Evolutionary conservation across 1,140 invertebrate species (phyloP).

Genomic region (Pseudomyrmex flavicornis): DNA sequence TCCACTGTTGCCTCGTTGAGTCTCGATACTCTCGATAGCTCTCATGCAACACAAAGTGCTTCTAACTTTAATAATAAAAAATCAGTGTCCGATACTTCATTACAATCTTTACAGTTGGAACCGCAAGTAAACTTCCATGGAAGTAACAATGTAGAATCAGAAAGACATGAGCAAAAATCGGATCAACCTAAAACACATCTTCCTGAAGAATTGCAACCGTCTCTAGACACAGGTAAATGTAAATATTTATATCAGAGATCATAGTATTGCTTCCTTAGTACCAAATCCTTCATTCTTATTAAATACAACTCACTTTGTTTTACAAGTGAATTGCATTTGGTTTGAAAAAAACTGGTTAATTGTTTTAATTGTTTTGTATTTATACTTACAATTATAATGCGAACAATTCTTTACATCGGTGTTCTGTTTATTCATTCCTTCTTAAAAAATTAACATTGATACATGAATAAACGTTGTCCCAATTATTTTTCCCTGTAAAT

Average conservation of each 20-base stretch:
- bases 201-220: constrained; percentile 78
- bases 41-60: constrained; percentile 20
- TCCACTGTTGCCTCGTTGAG: constrained; percentile 19
- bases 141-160: constrained; percentile 72
- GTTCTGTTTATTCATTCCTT: constrained; percentile 26
- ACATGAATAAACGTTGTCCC: not conserved
- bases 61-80: constrained; percentile 38
- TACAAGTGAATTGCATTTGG: not conserved
- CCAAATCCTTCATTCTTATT: not conserved
- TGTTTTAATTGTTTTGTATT: constrained; percentile 3
- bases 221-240: constrained; percentile 79
- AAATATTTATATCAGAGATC: constrained; percentile 41
- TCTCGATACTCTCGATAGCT: not conserved
- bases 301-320: not conserved
- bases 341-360: not conserved
- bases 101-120: constrained; percentile 22
- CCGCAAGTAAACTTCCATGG: constrained; percentile 10
- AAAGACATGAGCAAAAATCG: constrained; percentile 57
- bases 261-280: constrained; percentile 9
- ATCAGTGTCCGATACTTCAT: constrained; percentile 15
- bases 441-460: constrained; percentile 9
- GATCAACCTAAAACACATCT: constrained; percentile 69
- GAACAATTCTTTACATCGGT: constrained; percentile 17
- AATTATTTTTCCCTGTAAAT: too few species aligned
- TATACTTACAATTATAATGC: constrained; percentile 32